Base-by-base conservation (phyloP, 2,113 vertebrate species). In the Laterallus jamaicensis region DNA sequence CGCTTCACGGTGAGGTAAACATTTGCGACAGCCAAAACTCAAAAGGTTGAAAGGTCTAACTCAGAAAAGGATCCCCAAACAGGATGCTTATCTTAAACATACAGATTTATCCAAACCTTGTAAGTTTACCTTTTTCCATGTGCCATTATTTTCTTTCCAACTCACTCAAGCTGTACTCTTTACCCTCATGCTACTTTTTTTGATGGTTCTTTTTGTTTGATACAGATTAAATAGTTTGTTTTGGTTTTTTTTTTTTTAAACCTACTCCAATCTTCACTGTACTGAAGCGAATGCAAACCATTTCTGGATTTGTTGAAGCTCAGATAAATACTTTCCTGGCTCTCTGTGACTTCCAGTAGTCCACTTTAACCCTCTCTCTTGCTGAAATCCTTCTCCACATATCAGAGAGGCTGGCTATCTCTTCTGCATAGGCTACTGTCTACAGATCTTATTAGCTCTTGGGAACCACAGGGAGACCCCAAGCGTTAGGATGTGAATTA, bases 51-150 rank as follows among this genome's bases (percentile, higher is more conserved):
- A 93, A 95, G 92, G 75, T 94, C 71, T 83, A 55, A 86, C 70
- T 90, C 59, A 58, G 54, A 91, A 93, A 76, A 50, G 32, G 50
- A 18, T 82, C 21, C 59, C 71, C 79, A 90, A 95, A 92, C 76
- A 76, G 79, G 90, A 81, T 92, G 50, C 86, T 94, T 95, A 94
- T 95, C 93, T 97, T 97, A 90, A 95, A 75, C 85, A 93, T 68
- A 96, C 92, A 94, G 39, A 93, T 93, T 93, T 82, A 83, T 78
- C 93, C 76, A 78, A 86, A 64, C 29, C n/a, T 90, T 92, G 35
- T 52, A 93, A 77, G 64, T 84, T 86, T 88, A 32, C 64, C 18
- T 81, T 92, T 76, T 86, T 71, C 21, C 12, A 21, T 64, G 42
- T 75, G 58, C 49, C 59, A 54, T 92, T 92, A 64, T 78, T 92